A percentile compares a stretch with the other conserved stretches of the same genome.
These are phyloP conservation scores for Meda fulgida DNA, from an alignment of 2,797 vertebrate genomes.

Conservation along the genomic window DNA sequence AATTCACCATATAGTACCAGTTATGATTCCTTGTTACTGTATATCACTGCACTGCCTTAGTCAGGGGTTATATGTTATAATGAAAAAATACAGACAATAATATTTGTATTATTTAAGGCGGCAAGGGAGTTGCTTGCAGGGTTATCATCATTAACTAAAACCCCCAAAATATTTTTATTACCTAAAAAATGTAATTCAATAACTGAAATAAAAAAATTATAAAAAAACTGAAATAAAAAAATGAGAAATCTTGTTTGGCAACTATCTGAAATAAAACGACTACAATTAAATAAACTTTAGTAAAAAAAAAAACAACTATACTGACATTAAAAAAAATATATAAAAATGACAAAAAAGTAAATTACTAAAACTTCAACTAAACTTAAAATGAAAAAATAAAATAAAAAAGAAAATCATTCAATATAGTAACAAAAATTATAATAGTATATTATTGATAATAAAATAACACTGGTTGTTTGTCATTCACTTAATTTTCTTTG, in stretches of 20 bases:
- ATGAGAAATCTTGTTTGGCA: background rate
- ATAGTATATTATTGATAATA: background rate
- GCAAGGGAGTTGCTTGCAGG: background rate
- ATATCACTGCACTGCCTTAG: background rate
- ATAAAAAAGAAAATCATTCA: background rate
- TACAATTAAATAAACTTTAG: background rate
- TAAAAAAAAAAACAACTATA: too few relatives aligned
- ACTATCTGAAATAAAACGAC: background rate
- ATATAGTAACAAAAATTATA: background rate
- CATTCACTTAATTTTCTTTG: too few relatives aligned
- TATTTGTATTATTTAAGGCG: background rate
- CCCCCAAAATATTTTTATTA: background rate
- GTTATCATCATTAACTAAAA: background rate
- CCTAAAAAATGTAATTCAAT: background rate
- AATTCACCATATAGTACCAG: background rate
- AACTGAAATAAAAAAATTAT: too few relatives aligned
- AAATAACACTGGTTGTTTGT: slow-evolving; percentile 2
- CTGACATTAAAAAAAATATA: too few relatives aligned
- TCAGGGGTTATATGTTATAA: background rate
- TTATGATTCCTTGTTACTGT: background rate
- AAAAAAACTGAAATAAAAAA: background rate
- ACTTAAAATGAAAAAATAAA: background rate
- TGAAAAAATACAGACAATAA: background rate
- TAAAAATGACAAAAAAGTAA: background rate
- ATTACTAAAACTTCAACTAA: background rate